phyloP scores from a whole-genome alignment of 2,113 vertebrate species.

The Passer domesticus region DNA sequence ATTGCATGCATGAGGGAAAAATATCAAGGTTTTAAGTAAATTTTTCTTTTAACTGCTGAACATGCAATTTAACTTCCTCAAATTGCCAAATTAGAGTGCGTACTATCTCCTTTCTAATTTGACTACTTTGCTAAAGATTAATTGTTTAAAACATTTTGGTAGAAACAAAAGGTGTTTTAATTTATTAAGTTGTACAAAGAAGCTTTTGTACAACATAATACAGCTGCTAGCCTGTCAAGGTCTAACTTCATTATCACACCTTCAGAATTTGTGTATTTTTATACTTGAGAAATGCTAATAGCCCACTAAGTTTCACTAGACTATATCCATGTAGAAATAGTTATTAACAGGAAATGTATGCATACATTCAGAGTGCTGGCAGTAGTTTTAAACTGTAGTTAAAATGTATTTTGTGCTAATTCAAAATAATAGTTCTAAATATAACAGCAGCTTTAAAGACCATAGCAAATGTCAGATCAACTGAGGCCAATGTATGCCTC shows the following conservation, averaged over 20 bases:
- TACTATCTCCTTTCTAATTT: neutral
- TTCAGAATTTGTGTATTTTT: constrained; percentile 17
- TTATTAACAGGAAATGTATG: constrained; percentile 50
- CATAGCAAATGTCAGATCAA: neutral
- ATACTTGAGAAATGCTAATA: constrained; percentile 20
- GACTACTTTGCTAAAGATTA: neutral
- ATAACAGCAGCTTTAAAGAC: neutral
- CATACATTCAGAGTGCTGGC: neutral
- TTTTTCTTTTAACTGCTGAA: neutral
- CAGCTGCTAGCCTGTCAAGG: neutral
- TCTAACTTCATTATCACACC: neutral
- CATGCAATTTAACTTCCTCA: neutral
- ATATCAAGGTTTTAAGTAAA: neutral
- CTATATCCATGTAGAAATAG: constrained; percentile 23
- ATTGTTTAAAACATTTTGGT: neutral
- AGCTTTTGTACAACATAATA: neutral
- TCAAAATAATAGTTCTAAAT: neutral
- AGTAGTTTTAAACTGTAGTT: constrained; percentile 15
- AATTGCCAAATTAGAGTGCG: rapidly evolving
- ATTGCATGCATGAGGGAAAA: neutral
- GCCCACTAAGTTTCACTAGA: constrained; percentile 19
- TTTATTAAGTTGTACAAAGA: neutral
- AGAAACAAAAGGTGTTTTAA: neutral
- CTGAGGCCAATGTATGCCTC: neutral
- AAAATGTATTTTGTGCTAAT: neutral